phyloP scores from a whole-genome alignment of 2,113 vertebrate species.

The Labeo catla region DNA sequence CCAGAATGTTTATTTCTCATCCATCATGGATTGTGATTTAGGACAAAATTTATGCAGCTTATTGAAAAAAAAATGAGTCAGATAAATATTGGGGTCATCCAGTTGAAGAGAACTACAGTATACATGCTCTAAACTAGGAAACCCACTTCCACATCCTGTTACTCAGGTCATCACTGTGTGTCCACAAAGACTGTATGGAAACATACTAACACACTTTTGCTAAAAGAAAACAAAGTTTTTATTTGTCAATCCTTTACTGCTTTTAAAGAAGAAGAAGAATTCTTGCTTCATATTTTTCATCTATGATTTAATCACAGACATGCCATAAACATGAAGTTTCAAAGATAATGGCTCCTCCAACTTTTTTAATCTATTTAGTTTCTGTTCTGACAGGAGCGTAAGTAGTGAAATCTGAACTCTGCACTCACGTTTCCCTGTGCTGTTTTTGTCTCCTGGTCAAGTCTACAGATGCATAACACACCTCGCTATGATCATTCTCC shows the following conservation, averaged over 20 bases:
- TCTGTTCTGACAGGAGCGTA: neutral
- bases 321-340: neutral
- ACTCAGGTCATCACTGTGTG: neutral
- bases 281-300: too few relatives aligned
- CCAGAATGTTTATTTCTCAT: neutral
- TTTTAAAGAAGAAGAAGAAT: too few relatives aligned
- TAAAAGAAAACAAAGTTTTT: neutral
- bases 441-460: neutral
- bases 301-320: too few relatives aligned
- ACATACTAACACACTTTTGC: neutral
- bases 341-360: neutral
- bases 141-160: neutral
- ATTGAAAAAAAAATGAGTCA: too few relatives aligned
- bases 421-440: neutral
- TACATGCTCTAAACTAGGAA: neutral
- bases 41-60: too few relatives aligned
- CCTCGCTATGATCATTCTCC: neutral
- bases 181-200: too few relatives aligned
- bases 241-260: too few relatives aligned
- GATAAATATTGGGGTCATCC: too few relatives aligned
- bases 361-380: neutral
- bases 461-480: slow-evolving; percentile 13
- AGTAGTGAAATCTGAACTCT: slow-evolving; percentile 2
- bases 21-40: neutral
- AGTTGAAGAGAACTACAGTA: neutral